Conservation (phyloP, 2,888 invertebrate genomes). For the Hydrotaea diabolus region DNA sequence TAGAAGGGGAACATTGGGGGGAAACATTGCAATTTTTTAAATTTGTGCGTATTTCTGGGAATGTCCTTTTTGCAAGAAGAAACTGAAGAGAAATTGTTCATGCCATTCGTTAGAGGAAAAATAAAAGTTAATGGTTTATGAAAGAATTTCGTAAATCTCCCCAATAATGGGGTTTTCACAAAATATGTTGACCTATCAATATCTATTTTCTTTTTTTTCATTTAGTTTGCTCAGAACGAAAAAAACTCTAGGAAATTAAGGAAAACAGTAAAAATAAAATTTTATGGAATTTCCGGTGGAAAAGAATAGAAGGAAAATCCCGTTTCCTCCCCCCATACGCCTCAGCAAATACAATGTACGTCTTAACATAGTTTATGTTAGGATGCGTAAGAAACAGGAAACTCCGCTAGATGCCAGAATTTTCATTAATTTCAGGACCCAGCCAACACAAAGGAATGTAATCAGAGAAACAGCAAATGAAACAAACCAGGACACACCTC, state of each 20-base stretch:
- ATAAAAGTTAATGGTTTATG: constrained; percentile 59
- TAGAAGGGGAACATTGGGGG: not conserved
- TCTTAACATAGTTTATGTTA: constrained; percentile 56
- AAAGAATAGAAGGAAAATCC: not conserved
- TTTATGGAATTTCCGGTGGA: constrained; percentile 64
- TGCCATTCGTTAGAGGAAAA: constrained; percentile 48
- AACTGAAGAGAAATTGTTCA: not conserved
- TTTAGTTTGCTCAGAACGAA: not conserved
- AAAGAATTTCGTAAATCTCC: constrained; percentile 33
- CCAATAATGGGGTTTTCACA: constrained; percentile 17
- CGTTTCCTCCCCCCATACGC: constrained; percentile 44
- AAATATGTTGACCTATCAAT: constrained; percentile 52
- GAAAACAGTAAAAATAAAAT: constrained; percentile 64
- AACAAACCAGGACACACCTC: constrained; percentile 45
- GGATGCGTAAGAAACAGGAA: not conserved
- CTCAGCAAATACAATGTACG: constrained; percentile 28
- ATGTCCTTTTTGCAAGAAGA: not conserved
- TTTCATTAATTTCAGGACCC: constrained; percentile 36
- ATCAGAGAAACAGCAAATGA: not conserved
- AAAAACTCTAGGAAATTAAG: constrained; percentile 46
- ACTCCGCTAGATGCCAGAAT: not conserved
- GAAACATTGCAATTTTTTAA: not conserved
- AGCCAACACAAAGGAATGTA: not conserved
- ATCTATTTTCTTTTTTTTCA: constrained; percentile 5
- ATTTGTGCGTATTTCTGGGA: constrained; percentile 5